These are phyloP conservation scores for Drosophila anomalata DNA, from an alignment of 2,888 invertebrate genomes.

Conservation along the genomic window DNA sequence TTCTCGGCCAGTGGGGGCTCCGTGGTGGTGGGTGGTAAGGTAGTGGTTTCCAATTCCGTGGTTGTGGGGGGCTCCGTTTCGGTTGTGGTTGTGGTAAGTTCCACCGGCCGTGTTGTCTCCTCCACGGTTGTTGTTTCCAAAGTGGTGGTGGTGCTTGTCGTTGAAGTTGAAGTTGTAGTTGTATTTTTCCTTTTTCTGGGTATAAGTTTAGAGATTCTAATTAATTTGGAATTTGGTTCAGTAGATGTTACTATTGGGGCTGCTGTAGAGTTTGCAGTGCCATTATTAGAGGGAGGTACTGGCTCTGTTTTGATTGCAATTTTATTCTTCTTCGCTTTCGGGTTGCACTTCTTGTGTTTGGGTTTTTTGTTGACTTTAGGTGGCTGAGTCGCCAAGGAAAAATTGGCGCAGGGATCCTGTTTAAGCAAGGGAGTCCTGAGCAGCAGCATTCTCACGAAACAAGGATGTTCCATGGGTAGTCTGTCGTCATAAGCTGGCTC, in stretches of 20 bases:
- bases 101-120: slow-evolving; percentile 10
- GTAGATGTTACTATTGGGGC: not conserved
- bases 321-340: not conserved
- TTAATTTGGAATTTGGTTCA: slow-evolving; percentile 6
- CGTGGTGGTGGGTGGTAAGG: slow-evolving; percentile 9
- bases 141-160: not conserved
- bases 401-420: slow-evolving; percentile 63
- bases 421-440: slow-evolving; percentile 51
- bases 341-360: slow-evolving; percentile 42
- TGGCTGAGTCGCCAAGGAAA: slow-evolving; percentile 27
- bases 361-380: slow-evolving; percentile 2
- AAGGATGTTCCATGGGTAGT: slow-evolving; percentile 58
- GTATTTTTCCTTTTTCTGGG: slow-evolving; percentile 2
- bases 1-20: not conserved
- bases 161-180: slow-evolving; percentile 7
- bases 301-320: not conserved
- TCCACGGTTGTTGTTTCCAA: not conserved
- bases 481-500: slow-evolving; percentile 6
- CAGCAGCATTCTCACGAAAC: slow-evolving; percentile 56
- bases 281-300: not conserved
- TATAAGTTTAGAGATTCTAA: slow-evolving; percentile 1
- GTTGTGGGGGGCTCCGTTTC: slow-evolving; percentile 4
- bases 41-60: slow-evolving; percentile 6
- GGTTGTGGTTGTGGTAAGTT: not conserved
- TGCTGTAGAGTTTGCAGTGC: not conserved